phyloP scores from a whole-genome alignment of 2,113 vertebrate species.

The Hymenochirus boettgeri region DNA sequence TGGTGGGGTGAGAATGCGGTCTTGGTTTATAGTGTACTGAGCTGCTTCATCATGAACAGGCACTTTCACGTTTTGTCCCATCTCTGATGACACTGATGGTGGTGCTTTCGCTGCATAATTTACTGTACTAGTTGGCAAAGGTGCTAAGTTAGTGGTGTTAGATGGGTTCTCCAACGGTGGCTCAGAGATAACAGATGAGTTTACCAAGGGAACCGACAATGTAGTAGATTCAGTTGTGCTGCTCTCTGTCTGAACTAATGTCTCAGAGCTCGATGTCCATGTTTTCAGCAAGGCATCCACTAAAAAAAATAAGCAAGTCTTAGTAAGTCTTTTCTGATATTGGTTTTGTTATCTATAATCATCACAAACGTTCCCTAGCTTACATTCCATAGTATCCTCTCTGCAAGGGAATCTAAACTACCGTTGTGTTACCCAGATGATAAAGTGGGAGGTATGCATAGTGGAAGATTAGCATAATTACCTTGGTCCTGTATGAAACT shows the following conservation, averaged over 20 bases:
- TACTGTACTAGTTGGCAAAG: constrained; percentile 53
- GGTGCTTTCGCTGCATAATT: constrained; percentile 62
- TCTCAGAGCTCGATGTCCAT: constrained; percentile 66
- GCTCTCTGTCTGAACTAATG: constrained; percentile 56
- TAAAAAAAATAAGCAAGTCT: not conserved
- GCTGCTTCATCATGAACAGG: constrained; percentile 72
- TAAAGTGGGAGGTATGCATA: too few relatives aligned
- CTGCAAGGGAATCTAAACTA: too few relatives aligned
- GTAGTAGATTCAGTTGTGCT: constrained; percentile 62
- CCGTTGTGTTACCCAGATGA: too few relatives aligned
- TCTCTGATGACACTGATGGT: constrained; percentile 63
- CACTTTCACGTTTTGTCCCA: constrained; percentile 76
- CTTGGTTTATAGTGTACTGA: constrained; percentile 67
- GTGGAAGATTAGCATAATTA: too few relatives aligned
- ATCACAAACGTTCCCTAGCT: too few relatives aligned
- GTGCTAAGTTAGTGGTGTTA: constrained; percentile 54
- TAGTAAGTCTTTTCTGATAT: too few relatives aligned
- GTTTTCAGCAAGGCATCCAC: constrained; percentile 74
- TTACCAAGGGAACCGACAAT: constrained; percentile 69
- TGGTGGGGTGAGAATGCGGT: constrained; percentile 72
- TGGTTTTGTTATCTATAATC: too few relatives aligned
- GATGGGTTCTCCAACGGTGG: constrained; percentile 59
- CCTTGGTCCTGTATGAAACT: too few relatives aligned
- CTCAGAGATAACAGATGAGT: constrained; percentile 68
- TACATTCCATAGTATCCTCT: too few relatives aligned